Conservation (phyloP, 2,888 invertebrate species). For the Agrotis puta region DNA sequence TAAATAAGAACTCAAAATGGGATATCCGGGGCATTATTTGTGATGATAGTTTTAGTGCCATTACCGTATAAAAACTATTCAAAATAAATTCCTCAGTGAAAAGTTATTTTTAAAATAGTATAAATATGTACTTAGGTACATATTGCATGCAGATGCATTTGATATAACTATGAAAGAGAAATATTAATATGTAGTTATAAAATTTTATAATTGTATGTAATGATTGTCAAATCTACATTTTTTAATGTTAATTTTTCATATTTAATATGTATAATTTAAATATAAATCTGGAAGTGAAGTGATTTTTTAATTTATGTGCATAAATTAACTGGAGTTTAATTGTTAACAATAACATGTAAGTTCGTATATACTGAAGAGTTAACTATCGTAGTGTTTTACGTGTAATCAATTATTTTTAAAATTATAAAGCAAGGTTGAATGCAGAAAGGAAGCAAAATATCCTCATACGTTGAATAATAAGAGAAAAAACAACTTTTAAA, state of each 20-base stretch:
- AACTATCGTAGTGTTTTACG: conserved; percentile 33
- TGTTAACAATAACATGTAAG: conserved; percentile 28
- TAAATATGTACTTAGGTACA: too few relatives aligned
- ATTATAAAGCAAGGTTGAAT: conserved; percentile 32
- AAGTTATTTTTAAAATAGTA: background rate
- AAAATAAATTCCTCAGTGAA: too few relatives aligned
- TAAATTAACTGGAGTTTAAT: conserved; percentile 39
- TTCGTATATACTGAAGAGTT: conserved; percentile 10
- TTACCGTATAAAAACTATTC: too few relatives aligned
- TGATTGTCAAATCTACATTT: conserved; percentile 30
- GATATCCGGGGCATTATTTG: too few relatives aligned
- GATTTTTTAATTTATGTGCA: conserved; percentile 41
- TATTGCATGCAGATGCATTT: conserved; percentile 4
- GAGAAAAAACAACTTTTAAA: background rate
- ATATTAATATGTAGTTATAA: conserved; percentile 7
- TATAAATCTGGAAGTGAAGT: conserved; percentile 43
- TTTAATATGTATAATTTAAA: background rate
- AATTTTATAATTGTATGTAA: conserved; percentile 27
- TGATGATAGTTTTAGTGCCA: too few relatives aligned
- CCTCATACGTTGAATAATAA: conserved; percentile 32
- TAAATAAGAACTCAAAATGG: too few relatives aligned
- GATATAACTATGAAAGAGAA: conserved; percentile 10
- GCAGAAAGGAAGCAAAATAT: conserved; percentile 29
- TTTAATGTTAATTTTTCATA: conserved; percentile 18
- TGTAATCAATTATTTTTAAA: conserved; percentile 6